Conservation (phyloP, 2,888 invertebrate genomes). For the Cosmia pyralina region DNA sequence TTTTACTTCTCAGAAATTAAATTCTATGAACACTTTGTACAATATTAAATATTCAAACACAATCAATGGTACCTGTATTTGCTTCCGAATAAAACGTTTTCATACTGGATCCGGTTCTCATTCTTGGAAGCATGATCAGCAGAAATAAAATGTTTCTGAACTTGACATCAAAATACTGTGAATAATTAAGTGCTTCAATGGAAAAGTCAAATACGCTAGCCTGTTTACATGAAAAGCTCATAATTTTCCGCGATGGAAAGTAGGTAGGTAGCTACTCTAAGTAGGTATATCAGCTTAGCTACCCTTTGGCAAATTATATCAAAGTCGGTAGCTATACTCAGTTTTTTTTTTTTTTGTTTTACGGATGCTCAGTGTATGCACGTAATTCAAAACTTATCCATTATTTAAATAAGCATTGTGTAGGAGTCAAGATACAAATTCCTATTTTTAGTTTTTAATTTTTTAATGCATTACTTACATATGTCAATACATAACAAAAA, state of each 20-base stretch:
- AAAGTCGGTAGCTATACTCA: not conserved
- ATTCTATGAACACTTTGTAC: not conserved
- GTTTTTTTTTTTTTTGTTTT: no score
- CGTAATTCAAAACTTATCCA: no score
- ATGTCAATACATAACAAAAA: no score
- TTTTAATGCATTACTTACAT: no score
- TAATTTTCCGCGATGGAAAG: not conserved
- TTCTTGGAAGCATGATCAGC: conserved; percentile 2
- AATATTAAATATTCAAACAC: not conserved
- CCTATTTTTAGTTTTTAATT: no score
- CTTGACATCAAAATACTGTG: not conserved
- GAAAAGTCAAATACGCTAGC: not conserved
- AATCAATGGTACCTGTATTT: not conserved
- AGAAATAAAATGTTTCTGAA: not conserved
- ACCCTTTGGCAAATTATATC: not conserved
- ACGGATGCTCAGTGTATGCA: no score
- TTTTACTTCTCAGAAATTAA: not conserved
- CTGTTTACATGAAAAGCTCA: not conserved
- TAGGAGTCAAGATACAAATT: no score
- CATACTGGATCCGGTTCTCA: not conserved
- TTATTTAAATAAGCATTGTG: no score
- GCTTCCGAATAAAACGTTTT: not conserved
- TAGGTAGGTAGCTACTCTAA: not conserved
- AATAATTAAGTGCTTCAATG: conserved; percentile 10
- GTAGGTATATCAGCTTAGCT: not conserved